These are phyloP conservation scores for Taenioides sp. DNA, from an alignment of 2,797 vertebrate species.

Conservation along the genomic window DNA sequence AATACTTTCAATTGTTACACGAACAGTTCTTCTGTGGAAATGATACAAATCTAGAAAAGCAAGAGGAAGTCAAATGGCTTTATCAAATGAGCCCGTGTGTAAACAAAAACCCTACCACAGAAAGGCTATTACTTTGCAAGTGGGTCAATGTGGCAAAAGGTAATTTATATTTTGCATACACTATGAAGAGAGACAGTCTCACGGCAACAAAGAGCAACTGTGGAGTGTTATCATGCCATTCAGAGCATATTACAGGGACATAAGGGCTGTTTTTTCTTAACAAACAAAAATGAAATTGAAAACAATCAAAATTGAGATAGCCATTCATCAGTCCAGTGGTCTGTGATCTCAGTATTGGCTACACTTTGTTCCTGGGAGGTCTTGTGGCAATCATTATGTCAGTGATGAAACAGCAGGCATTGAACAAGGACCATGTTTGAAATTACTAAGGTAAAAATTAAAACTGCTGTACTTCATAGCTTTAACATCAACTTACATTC, in stretches of 20 bases:
- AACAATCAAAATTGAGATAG: not conserved
- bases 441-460: not conserved
- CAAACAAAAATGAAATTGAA: not conserved
- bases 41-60: not conserved
- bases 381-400: conserved; percentile 10
- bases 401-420: conserved; percentile 4
- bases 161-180: conserved; percentile 52
- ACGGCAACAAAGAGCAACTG: conserved; percentile 40
- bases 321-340: not conserved
- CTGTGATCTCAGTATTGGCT: conserved; percentile 13
- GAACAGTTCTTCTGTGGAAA: conserved; percentile 15
- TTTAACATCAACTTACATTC: not conserved
- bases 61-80: conserved; percentile 28
- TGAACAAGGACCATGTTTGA: not conserved
- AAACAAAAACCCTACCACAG: conserved; percentile 27
- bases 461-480: not conserved
- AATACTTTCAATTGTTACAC: too few species aligned
- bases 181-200: conserved; percentile 30
- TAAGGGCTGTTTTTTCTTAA: not conserved
- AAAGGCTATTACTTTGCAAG: conserved; percentile 57
- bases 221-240: not conserved
- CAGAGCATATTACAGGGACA: not conserved
- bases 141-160: conserved; percentile 61
- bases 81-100: conserved; percentile 13
- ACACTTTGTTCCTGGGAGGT: conserved; percentile 23